phyloP scores from a whole-genome alignment of 2,888 invertebrate genomes.

The Cephus pygmeus region DNA sequence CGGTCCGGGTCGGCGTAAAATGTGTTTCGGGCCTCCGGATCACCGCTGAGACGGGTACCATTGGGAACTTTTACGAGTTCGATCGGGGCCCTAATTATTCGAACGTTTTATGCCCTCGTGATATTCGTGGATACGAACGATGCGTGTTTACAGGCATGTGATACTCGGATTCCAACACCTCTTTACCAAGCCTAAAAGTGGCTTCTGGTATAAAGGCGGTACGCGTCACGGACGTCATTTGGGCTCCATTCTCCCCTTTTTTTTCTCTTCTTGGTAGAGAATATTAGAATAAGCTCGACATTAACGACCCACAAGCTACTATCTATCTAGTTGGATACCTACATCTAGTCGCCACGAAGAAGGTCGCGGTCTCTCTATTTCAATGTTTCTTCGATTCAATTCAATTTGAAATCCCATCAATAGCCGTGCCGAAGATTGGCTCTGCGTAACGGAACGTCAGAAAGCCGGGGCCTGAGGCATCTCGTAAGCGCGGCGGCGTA shows the following conservation, averaged over 20 bases:
- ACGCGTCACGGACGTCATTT: neutral
- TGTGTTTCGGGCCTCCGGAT: constrained; percentile 1
- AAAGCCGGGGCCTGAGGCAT: neutral
- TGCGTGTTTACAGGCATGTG: neutral
- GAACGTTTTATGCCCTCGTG: constrained; percentile 46
- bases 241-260: neutral
- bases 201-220: neutral
- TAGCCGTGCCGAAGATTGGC: neutral
- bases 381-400: constrained; percentile 17
- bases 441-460: neutral
- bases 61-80: constrained; percentile 54
- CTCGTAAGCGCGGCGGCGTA: constrained; percentile 37
- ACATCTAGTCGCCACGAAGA: neutral
- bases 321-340: neutral
- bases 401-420: neutral
- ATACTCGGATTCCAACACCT: neutral
- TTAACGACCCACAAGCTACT: neutral
- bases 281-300: neutral
- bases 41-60: constrained; percentile 18
- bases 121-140: constrained; percentile 3
- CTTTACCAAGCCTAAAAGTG: neutral
- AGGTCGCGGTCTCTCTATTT: constrained; percentile 13
- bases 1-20: constrained; percentile 30
- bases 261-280: neutral
- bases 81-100: constrained; percentile 60